Base-by-base conservation (phyloP, 2,797 vertebrate species). In the Falco biarmicus region DNA sequence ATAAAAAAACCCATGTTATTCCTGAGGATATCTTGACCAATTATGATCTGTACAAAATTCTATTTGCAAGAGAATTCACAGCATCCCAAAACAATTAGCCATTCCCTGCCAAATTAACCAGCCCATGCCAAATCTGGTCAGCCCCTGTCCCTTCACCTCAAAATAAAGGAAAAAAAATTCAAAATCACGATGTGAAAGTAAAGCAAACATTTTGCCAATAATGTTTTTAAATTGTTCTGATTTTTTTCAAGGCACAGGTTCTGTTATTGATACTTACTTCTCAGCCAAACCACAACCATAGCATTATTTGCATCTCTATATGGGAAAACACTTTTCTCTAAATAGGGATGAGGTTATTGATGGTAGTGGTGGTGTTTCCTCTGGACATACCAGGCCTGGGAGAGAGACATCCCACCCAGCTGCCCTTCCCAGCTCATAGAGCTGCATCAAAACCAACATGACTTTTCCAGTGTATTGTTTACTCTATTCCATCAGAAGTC, bases 71-170 rank as follows among this genome's bases (percentile, higher is more conserved):
- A 77, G 19, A 81, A 93, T 41, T 75, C 20, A 21, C 10, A 75
- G 19, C 22, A 85, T 48, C 37, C 8, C 13, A 28, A 61, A 92
- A 43, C 12, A 26, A 43, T 59, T 61, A 89, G 68, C 22, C 15
- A 32, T 53, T 71, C 48, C 26, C n/a, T 13, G 14, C 6, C 39
- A 80, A 78, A 43, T 29, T 34, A 70, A 59, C 6, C 20, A 65
- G 2, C 15, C 19, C 21, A 41, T 2, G 1, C 9, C 37, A 91
- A 83, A 71, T 65, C 29, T 50, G 18, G 15, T 21, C 15, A 54
- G 18, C 17, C 18, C 0, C 0, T 56, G 11, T 1, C 6, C 7
- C 20, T 16, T 57, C 47, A 61, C 9, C 7, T 56, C n/a, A 16
- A 80, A 48, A 51, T 9, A 3, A 47, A 31, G 11, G 48, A 31